A percentile compares a stretch with the other conserved stretches of the same genome.
Conservation (phyloP, 2,888 invertebrate genomes). For the Philereme transversata region DNA sequence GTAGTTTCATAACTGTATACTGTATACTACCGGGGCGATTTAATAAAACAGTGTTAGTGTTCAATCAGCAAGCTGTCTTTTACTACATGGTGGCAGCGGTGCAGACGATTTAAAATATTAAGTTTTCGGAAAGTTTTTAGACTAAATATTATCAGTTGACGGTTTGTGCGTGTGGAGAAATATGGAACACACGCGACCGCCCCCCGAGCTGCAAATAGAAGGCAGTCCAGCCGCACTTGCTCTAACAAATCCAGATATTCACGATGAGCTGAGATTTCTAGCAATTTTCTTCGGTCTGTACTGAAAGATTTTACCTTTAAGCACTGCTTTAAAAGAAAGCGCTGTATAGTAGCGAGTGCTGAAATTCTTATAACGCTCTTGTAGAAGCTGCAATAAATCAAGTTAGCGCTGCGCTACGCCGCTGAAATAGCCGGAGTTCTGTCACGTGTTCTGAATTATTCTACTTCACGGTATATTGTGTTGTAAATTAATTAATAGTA, state of each 20-base stretch:
- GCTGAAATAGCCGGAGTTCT: constrained; percentile 9
- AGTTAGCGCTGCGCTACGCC: constrained; percentile 20
- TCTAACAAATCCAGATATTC: constrained; percentile 20
- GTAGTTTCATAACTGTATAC: no score
- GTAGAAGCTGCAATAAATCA: constrained; percentile 23
- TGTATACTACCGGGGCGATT: no score
- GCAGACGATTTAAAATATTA: no score
- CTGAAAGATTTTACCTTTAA: constrained; percentile 20
- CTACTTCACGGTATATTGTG: constrained; percentile 4
- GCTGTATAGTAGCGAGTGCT: constrained; percentile 21
- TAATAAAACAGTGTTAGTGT: no score
- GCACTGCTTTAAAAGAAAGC: constrained; percentile 26
- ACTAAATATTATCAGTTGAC: no score
- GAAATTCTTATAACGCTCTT: constrained; percentile 23
- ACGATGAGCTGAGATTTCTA: constrained; percentile 14
- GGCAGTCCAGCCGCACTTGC: no score
- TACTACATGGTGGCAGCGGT: no score
- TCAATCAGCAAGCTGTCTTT: no score
- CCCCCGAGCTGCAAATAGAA: no score
- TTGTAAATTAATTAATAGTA: constrained; percentile 1
- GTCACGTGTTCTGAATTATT: constrained; percentile 10
- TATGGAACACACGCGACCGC: no score
- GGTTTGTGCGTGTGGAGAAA: no score
- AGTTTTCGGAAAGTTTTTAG: no score
- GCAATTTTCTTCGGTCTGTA: constrained; percentile 13